Evolutionary conservation across 2,797 vertebrate species (phyloP), one percentile per base, ranked within the genome.

Genomic region (Ambastaia sidthimunki): DNA sequence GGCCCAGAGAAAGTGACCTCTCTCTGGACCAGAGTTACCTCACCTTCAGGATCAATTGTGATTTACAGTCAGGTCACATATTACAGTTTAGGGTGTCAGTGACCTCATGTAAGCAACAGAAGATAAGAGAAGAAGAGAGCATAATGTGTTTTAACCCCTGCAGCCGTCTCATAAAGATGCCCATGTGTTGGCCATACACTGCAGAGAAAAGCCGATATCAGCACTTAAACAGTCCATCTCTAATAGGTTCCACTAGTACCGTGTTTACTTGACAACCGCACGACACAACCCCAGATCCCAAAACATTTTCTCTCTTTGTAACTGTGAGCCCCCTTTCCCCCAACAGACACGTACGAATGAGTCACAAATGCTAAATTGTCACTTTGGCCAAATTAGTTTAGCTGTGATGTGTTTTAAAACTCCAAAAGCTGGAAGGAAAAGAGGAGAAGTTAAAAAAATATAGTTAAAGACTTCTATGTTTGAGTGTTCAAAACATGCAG

Each of bases 181-280:
- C 87, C 89, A 89, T 92, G 85, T 93, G 90, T 89, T 78, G 78
- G 81, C 88, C 89, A 90, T 86, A 84, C 87, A 78, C 72, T n/a
- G 80, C 79, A 78, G 55, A 84, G 86, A 86, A 84, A 85, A 88
- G 90, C 89, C 88, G 92, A 91, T 88, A 91, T 92, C 89, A 93
- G 87, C 89, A 79, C 80, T 85, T 88, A 84, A 92, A 92, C 91
- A 89, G 88, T 71, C 89, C 91, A 88, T 92, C 89, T 90, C 88
- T 92, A 93, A 93, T 87, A 90, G 88, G 84, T 88, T 93, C 91
- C 86, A 89, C 87, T 85, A 80, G 77, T 76, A 78, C 86, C 81
- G 85, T 90, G 89, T 93, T 93, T 90, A 89, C 91, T 84, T 91
- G 90, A 91, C 90, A 90, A 89, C 89, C 88, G 85, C 90, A 88